Evolutionary conservation across 2,888 invertebrate species (phyloP).

Genomic region (Eupithecia tripunctaria): DNA sequence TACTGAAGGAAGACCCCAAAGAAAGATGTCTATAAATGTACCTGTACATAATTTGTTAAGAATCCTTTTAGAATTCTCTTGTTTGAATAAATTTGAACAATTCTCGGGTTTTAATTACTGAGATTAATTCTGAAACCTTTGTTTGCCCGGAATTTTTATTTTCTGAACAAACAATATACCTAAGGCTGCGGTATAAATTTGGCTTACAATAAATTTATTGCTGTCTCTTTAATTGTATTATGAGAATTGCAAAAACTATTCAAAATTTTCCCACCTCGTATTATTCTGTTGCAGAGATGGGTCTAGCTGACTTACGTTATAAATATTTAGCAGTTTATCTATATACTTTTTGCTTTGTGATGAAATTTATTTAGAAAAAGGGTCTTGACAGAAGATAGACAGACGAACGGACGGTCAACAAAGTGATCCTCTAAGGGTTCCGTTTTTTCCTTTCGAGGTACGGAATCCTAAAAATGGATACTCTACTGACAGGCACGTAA

Average conservation of each 20-base stretch:
- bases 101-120: conserved; percentile 6
- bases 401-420: no score
- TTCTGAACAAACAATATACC: conserved; percentile 7
- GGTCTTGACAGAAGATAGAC: no score
- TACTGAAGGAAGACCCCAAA: background rate
- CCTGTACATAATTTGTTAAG: background rate
- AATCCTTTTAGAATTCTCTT: background rate
- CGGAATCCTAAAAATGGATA: background rate
- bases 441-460: no score
- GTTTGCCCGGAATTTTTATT: conserved; percentile 7
- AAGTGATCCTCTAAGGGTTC: no score
- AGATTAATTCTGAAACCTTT: conserved; percentile 11
- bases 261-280: background rate
- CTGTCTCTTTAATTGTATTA: background rate
- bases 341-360: no score
- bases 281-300: background rate
- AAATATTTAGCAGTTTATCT: background rate
- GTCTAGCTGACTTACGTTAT: background rate
- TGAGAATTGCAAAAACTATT: background rate
- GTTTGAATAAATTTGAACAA: conserved; percentile 9
- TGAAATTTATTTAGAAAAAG: no score
- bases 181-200: background rate
- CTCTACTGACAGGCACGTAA: background rate
- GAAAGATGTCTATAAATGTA: background rate
- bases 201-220: background rate